Conservation (phyloP, 2,888 invertebrate genomes). For the Ptilodon capucinus region DNA sequence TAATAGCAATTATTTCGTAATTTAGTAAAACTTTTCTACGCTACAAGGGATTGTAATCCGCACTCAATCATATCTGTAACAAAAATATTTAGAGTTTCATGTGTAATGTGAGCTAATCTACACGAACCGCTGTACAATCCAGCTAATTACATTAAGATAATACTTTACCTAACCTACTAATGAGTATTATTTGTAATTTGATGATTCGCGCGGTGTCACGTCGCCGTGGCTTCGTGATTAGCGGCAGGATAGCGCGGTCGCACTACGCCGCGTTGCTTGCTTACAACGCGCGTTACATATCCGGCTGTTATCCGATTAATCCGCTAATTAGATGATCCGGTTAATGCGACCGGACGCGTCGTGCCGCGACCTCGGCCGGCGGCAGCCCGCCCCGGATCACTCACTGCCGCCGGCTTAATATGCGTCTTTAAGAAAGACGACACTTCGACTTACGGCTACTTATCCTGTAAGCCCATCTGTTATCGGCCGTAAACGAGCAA, state of each 20-base stretch:
- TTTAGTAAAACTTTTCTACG: too few species aligned
- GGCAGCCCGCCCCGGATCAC: background rate
- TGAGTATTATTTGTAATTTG: slow-evolving; percentile 33
- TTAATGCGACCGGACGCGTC: slow-evolving; percentile 5
- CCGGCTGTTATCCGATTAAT: slow-evolving; percentile 2
- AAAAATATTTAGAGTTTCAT: too few species aligned
- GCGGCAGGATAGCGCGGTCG: slow-evolving; percentile 3
- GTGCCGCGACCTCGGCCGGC: background rate
- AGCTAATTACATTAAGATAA: slow-evolving; percentile 8
- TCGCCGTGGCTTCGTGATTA: slow-evolving; percentile 24
- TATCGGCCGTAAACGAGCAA: background rate
- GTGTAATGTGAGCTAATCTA: background rate
- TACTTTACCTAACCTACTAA: slow-evolving; percentile 19
- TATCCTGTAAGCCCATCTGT: background rate
- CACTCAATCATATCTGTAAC: too few species aligned
- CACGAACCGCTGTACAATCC: background rate
- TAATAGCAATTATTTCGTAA: background rate
- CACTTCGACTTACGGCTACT: background rate
- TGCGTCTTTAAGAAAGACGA: background rate
- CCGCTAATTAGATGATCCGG: slow-evolving; percentile 33
- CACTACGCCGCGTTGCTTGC: slow-evolving; percentile 1
- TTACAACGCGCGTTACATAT: background rate
- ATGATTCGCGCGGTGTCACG: slow-evolving; percentile 15
- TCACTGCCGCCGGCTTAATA: background rate
- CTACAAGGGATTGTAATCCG: too few species aligned